A percentile compares a stretch with the other conserved stretches of the same genome.
phyloP scores from a whole-genome alignment of 2,888 invertebrate species.

The Ectemnius continuus region DNA sequence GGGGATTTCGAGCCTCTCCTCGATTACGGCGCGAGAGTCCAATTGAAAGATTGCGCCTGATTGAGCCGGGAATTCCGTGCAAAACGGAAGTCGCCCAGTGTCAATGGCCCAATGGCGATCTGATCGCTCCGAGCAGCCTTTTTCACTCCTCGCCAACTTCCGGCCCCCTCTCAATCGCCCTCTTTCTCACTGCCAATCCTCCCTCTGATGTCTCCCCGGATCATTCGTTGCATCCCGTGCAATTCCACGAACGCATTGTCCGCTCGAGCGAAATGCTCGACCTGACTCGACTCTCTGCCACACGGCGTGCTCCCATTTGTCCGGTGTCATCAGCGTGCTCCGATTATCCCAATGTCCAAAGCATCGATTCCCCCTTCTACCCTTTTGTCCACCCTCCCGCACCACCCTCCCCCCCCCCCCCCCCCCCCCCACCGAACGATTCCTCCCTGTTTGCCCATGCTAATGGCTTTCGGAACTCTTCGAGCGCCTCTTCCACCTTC shows the following conservation, averaged over 20 bases:
- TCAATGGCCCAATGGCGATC: constrained; percentile 47
- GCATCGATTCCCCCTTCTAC: too few relatives aligned
- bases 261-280: background rate
- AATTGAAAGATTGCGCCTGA: constrained; percentile 60
- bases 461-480: too few relatives aligned
- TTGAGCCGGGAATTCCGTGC: constrained; percentile 41
- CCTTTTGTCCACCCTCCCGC: too few relatives aligned
- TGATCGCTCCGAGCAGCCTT: constrained; percentile 16
- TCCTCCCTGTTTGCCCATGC: too few relatives aligned
- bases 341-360: too few relatives aligned
- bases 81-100: constrained; percentile 54
- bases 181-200: background rate
- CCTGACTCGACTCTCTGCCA: too few relatives aligned
- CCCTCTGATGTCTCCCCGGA: background rate
- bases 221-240: too few relatives aligned
- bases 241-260: constrained; percentile 7
- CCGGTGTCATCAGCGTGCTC: too few relatives aligned
- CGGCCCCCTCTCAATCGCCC: background rate
- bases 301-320: too few relatives aligned
- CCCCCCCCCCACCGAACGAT: too few relatives aligned
- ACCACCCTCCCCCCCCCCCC: too few relatives aligned
- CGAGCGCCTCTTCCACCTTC: too few relatives aligned
- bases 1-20: constrained; percentile 18
- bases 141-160: constrained; percentile 13
- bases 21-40: constrained; percentile 36